phyloP scores from a whole-genome alignment of 2,797 vertebrate species.

The Cryptoblepharus egeriae region DNA sequence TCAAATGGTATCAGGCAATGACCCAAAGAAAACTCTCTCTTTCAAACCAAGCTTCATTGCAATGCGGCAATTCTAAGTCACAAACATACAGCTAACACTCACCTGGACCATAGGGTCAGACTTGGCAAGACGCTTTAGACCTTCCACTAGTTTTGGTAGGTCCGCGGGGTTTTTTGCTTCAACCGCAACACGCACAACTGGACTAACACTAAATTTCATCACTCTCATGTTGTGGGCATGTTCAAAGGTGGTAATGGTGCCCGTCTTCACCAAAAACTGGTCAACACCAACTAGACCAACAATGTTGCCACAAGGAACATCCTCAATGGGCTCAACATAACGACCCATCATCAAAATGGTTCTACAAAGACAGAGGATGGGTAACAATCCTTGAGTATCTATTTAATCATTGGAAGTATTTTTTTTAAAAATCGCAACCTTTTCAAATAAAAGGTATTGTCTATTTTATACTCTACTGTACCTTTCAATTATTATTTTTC shows the following conservation, averaged over 20 bases:
- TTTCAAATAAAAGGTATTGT: conserved; percentile 17
- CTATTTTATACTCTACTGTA: not conserved
- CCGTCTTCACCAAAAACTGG: conserved; percentile 66
- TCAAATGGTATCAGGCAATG: not conserved
- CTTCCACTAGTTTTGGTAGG: conserved; percentile 68
- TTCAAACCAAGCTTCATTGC: not conserved
- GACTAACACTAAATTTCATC: conserved; percentile 70
- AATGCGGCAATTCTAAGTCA: conserved; percentile 2
- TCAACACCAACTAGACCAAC: conserved; percentile 68
- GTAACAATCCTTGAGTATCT: conserved; percentile 32
- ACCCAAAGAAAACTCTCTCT: not conserved
- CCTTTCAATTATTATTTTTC: conserved; percentile 6
- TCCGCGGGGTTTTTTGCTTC: conserved; percentile 68
- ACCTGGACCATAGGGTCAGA: conserved; percentile 71
- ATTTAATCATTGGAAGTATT: conserved; percentile 3
- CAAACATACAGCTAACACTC: conserved; percentile 10
- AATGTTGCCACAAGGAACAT: conserved; percentile 69
- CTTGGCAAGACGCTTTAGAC: conserved; percentile 68
- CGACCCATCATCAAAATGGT: conserved; percentile 70
- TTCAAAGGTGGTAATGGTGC: conserved; percentile 63
- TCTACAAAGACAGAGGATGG: conserved; percentile 53
- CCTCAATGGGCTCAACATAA: conserved; percentile 70
- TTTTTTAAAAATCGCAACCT: conserved; percentile 5
- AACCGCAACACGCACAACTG: conserved; percentile 62
- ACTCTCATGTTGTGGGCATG: conserved; percentile 66